Conservation (phyloP, 1,140 invertebrate species). For the Diorhabda elongata region DNA sequence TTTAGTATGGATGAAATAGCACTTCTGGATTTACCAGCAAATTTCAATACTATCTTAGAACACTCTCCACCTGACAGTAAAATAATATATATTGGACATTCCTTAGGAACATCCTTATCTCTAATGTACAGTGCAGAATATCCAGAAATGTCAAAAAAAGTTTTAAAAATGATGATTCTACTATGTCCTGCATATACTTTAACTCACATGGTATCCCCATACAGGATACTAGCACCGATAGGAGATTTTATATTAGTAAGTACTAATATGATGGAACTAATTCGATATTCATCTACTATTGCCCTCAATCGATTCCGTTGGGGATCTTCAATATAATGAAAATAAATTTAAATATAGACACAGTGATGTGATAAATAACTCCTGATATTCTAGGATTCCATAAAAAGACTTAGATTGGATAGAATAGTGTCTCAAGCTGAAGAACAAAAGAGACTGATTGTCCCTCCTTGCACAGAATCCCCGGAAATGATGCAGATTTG, state of each 20-base stretch:
- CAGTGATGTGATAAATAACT: too few relatives aligned
- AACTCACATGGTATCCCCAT: conserved; percentile 37
- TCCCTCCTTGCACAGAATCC: conserved; percentile 36
- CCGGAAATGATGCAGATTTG: conserved; percentile 36
- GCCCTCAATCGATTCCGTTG: too few relatives aligned
- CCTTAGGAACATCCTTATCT: conserved; percentile 44
- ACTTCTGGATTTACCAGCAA: conserved; percentile 55
- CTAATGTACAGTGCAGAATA: conserved; percentile 47
- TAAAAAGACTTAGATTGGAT: conserved; percentile 24
- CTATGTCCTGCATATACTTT: conserved; percentile 41
- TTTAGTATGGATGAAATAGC: conserved; percentile 56
- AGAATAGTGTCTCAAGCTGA: conserved; percentile 35
- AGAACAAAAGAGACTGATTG: conserved; percentile 24
- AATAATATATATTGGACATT: conserved; percentile 57
- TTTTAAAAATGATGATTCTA: conserved; percentile 38
- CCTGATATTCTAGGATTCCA: conserved; percentile 27
- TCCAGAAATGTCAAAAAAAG: conserved; percentile 43
- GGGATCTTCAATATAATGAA: too few relatives aligned
- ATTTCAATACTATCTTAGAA: conserved; percentile 52
- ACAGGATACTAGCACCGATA: conserved; percentile 31
- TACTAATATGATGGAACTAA: not conserved
- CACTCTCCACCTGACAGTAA: conserved; percentile 46
- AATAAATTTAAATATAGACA: too few relatives aligned
- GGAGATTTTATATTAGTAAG: conserved; percentile 38
- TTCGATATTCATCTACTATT: too few relatives aligned